Percentiles rank a stretch among this genome's conserved stretches.
phyloP scores from a whole-genome alignment of 2,888 invertebrate species.

The Sisyra terminalis region DNA sequence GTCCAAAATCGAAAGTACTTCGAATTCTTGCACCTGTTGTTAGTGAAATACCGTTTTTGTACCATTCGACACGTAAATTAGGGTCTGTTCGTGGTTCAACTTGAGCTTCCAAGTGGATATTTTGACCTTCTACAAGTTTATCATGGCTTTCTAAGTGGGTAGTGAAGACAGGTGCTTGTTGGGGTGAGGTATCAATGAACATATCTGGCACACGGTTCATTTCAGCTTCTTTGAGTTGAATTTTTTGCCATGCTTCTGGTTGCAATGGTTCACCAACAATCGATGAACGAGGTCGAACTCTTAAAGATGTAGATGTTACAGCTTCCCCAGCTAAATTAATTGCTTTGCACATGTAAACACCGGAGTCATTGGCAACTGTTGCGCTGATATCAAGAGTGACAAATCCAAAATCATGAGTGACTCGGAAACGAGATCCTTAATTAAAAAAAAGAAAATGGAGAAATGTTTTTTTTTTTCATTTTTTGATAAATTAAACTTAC shows the following conservation, averaged over 20 bases:
- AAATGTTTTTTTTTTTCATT: not conserved
- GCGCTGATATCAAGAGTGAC: constrained; percentile 83
- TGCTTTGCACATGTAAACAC: constrained; percentile 87
- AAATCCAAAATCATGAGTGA: constrained; percentile 86
- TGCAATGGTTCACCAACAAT: constrained; percentile 73
- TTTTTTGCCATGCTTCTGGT: constrained; percentile 85
- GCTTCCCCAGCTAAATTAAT: constrained; percentile 89
- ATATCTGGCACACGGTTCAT: constrained; percentile 81
- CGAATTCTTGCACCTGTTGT: constrained; percentile 79
- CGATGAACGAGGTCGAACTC: constrained; percentile 67
- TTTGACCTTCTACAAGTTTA: constrained; percentile 71
- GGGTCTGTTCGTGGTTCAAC: constrained; percentile 84
- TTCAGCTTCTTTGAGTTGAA: constrained; percentile 78
- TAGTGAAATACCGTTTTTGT: constrained; percentile 74
- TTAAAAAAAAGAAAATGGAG: not conserved
- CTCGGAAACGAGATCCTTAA: constrained; percentile 69
- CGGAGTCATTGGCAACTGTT: constrained; percentile 77
- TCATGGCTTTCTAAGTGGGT: constrained; percentile 77
- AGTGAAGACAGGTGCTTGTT: constrained; percentile 90
- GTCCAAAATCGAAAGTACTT: constrained; percentile 92
- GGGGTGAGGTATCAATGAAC: constrained; percentile 70
- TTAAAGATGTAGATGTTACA: constrained; percentile 78
- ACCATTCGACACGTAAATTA: constrained; percentile 79
- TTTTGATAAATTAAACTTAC: constrained; percentile 31
- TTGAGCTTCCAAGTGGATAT: constrained; percentile 74